A percentile compares a stretch with the other conserved stretches of the same genome.
Conservation (phyloP, 2,888 invertebrate genomes). For the Ptilodon capucinus region DNA sequence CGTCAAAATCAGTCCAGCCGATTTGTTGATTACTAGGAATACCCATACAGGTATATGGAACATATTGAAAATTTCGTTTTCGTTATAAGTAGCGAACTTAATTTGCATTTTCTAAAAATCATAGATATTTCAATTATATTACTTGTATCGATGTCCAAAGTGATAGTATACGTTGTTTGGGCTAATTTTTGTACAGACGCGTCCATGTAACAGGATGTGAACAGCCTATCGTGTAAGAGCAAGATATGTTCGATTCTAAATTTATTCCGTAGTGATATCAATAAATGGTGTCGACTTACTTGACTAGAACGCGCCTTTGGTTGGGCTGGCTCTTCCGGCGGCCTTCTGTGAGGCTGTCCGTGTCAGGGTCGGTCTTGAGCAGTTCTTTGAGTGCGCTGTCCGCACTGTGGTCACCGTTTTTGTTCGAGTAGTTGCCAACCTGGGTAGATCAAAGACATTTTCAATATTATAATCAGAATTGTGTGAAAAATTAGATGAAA, state of each 20-base stretch:
- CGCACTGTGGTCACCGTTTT: slow-evolving; percentile 66
- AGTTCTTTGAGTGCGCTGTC: slow-evolving; percentile 69
- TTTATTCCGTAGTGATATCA: not conserved
- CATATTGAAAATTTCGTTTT: not conserved
- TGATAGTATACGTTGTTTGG: too few species aligned
- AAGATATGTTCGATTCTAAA: too few species aligned
- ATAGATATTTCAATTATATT: too few species aligned
- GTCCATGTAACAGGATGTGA: too few species aligned
- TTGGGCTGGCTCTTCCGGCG: slow-evolving; percentile 62
- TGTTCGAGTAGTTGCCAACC: slow-evolving; percentile 65
- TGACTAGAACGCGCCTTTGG: slow-evolving; percentile 55
- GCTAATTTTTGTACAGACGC: too few species aligned
- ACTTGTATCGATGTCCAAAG: too few species aligned
- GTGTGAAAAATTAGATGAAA: too few species aligned
- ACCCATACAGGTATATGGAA: not conserved
- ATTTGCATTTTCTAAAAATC: not conserved
- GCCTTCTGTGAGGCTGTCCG: slow-evolving; percentile 63
- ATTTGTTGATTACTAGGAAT: too few species aligned
- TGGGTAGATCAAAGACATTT: slow-evolving; percentile 18
- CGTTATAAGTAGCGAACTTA: not conserved
- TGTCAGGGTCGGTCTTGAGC: slow-evolving; percentile 63
- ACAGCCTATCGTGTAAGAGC: too few species aligned
- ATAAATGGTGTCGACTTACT: slow-evolving; percentile 56
- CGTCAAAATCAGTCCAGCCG: too few species aligned
- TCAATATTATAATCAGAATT: too few species aligned